Conservation (phyloP, 2,888 invertebrate genomes). For the Trisateles emortualis region DNA sequence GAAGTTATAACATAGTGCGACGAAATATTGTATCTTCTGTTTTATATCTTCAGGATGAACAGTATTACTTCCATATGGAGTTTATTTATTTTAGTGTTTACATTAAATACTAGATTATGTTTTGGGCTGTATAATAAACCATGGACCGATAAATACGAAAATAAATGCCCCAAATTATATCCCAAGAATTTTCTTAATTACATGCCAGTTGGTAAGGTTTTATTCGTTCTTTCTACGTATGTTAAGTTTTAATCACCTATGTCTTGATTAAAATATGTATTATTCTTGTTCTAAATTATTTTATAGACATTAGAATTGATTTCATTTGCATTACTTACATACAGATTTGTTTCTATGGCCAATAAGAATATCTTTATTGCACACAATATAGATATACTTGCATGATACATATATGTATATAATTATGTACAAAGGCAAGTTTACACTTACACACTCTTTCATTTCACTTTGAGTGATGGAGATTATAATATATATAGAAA, state of each 20-base stretch:
- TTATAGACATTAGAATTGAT: too few species aligned
- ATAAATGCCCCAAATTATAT: conserved; percentile 84
- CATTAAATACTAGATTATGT: conserved; percentile 61
- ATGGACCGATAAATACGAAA: conserved; percentile 82
- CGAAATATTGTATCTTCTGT: conserved; percentile 11
- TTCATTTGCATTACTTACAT: too few species aligned
- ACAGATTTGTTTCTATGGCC: too few species aligned
- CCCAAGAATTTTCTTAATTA: conserved; percentile 86
- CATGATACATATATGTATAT: too few species aligned
- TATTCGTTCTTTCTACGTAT: neutral
- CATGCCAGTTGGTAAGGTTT: conserved; percentile 85
- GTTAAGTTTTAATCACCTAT: neutral
- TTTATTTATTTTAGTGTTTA: conserved; percentile 60
- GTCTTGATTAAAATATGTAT: too few species aligned
- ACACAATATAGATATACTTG: too few species aligned
- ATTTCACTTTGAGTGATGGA: too few species aligned
- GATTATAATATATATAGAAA: too few species aligned
- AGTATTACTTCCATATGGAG: conserved; percentile 43
- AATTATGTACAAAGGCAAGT: too few species aligned
- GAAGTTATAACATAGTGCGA: conserved; percentile 25
- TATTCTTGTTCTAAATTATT: too few species aligned
- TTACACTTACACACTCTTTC: too few species aligned
- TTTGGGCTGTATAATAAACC: conserved; percentile 76
- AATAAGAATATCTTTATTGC: too few species aligned
- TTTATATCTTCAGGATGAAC: conserved; percentile 42